These are phyloP conservation scores for Sebastes iracundus DNA, from an alignment of 2,797 vertebrate species.

Conservation along the genomic window DNA sequence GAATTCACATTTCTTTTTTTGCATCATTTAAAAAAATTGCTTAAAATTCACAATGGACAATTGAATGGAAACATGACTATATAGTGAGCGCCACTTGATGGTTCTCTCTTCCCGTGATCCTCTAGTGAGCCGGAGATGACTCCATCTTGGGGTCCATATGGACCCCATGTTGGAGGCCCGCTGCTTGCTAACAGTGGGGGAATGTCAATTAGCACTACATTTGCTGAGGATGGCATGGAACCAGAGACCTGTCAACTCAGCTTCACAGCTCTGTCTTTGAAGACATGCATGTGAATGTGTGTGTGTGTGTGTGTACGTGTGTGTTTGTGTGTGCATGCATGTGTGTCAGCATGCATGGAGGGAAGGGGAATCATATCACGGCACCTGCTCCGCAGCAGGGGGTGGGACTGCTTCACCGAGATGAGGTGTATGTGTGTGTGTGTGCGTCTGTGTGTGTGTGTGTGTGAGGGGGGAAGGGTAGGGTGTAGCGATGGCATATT, in stretches of 20 bases:
- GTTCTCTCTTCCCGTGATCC: constrained; percentile 14
- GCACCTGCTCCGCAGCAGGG: constrained; percentile 75
- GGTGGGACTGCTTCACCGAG: constrained; percentile 40
- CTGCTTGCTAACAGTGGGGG: constrained; percentile 64
- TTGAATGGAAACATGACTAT: background rate
- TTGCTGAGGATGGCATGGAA: constrained; percentile 76
- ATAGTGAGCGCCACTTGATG: background rate
- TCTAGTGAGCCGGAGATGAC: constrained; percentile 39
- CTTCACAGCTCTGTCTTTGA: constrained; percentile 75
- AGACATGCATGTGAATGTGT: constrained; percentile 38
- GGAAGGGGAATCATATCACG: constrained; percentile 47
- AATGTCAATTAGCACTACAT: constrained; percentile 79
- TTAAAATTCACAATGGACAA: background rate
- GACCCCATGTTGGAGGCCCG: constrained; percentile 64
- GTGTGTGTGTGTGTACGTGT: background rate
- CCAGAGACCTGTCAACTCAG: constrained; percentile 79
- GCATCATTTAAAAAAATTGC: background rate
- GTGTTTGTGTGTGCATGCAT: background rate
- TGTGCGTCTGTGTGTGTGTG: constrained; percentile 13
- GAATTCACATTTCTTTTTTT: background rate
- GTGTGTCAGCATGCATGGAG: constrained; percentile 3
- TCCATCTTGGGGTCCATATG: constrained; percentile 68
- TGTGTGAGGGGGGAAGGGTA: background rate
- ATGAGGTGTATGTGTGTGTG: constrained; percentile 27
- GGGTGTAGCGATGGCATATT: constrained; percentile 41